These are phyloP conservation scores for Calliscelio sp. DNA, from an alignment of 2,888 invertebrate genomes.

Conservation along the genomic window DNA sequence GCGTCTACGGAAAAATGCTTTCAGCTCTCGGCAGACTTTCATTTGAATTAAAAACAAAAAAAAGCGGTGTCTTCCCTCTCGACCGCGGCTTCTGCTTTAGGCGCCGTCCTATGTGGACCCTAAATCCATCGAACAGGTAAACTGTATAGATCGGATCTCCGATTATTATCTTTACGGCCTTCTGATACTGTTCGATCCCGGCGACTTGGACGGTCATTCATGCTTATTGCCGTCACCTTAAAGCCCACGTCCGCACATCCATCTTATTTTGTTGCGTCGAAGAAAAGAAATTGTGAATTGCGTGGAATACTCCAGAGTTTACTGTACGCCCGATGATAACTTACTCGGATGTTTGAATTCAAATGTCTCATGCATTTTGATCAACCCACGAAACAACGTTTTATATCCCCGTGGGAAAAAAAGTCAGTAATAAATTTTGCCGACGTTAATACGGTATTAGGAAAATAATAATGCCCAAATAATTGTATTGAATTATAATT, in stretches of 20 bases:
- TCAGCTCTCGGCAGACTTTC: conserved; percentile 61
- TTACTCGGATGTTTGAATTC: conserved; percentile 61
- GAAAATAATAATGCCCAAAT: not conserved
- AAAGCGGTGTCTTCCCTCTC: conserved; percentile 31
- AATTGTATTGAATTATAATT: conserved; percentile 21
- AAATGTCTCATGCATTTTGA: conserved; percentile 66
- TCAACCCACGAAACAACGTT: conserved; percentile 25
- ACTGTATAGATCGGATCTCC: conserved; percentile 73
- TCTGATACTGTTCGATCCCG: conserved; percentile 66
- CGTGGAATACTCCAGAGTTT: conserved; percentile 35
- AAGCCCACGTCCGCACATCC: conserved; percentile 56
- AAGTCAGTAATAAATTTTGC: conserved; percentile 22
- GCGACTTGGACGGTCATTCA: conserved; percentile 63
- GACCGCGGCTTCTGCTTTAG: conserved; percentile 27
- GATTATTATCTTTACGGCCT: conserved; percentile 74
- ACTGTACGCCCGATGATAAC: conserved; percentile 52
- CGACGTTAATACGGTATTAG: not conserved
- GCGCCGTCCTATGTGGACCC: conserved; percentile 64
- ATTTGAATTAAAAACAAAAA: conserved; percentile 50
- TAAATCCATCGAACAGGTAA: conserved; percentile 72
- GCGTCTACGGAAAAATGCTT: conserved; percentile 70
- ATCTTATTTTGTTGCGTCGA: conserved; percentile 55
- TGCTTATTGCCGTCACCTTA: conserved; percentile 70
- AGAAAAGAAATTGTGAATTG: conserved; percentile 58
- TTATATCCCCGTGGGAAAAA: conserved; percentile 49